Percentiles rank a stretch among this genome's conserved stretches.
Conservation (phyloP, 1,140 invertebrate genomes). For the Atta colombica region DNA sequence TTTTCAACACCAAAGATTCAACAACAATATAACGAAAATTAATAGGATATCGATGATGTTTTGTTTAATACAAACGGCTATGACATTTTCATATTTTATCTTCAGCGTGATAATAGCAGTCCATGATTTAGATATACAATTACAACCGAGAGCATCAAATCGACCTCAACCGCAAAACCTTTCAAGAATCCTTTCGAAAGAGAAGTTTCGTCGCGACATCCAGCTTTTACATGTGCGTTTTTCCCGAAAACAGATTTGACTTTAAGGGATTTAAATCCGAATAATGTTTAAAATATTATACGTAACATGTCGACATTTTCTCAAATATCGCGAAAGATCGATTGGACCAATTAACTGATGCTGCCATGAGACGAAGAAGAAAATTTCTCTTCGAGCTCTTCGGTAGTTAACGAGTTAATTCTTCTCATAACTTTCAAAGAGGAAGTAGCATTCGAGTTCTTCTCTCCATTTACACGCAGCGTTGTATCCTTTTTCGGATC, state of each 20-base stretch:
- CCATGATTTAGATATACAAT: background rate
- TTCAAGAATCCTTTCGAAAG: conserved; percentile 14
- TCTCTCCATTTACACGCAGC: background rate
- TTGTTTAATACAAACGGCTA: background rate
- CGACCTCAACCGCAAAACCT: conserved; percentile 28
- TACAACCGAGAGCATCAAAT: background rate
- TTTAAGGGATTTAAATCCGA: background rate
- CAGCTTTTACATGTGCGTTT: background rate
- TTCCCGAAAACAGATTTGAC: conserved; percentile 1
- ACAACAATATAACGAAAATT: background rate
- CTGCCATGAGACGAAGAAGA: background rate
- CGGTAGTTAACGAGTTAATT: conserved; percentile 15
- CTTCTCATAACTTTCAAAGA: conserved; percentile 39
- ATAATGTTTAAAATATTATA: background rate
- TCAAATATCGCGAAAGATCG: conserved; percentile 10
- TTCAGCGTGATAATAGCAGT: background rate
- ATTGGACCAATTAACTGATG: conserved; percentile 5
- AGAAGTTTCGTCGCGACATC: background rate
- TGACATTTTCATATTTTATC: background rate
- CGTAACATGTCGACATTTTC: background rate
- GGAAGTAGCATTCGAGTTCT: conserved; percentile 3
- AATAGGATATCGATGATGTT: background rate
- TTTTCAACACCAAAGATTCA: background rate
- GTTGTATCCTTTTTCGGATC: background rate
- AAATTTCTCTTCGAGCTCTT: conserved; percentile 25